Evolutionary conservation across 2,888 invertebrate species (phyloP), one percentile per base, ranked within the genome.

Genomic region (Drosophila barbarae): DNA sequence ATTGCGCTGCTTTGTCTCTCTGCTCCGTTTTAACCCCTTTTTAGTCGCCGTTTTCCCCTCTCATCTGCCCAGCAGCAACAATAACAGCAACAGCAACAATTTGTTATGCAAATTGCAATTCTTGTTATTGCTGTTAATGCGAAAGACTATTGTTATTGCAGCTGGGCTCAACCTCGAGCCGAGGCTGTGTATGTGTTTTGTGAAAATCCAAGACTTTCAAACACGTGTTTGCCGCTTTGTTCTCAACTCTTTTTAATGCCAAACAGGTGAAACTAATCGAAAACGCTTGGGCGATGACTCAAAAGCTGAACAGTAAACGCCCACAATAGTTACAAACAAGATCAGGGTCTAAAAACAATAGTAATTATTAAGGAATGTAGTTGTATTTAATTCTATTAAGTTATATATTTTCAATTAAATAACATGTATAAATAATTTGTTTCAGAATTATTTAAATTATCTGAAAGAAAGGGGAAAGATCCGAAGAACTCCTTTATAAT

Each of bases 31-130:
- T 26, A 50, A 5, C 30, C 69, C 65, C 60, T 65, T 58, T 50
- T 57, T 35, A 41, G 15, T 34, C 46, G 46, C 46, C 13, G 18
- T 18, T 46, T 44, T 44, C 46, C 46, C 21, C 34, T 41, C 39
- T 38, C 47, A 39, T 42, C 21, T 51, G 57, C 18, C 30, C 18
- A 21, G 9, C 30, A 15, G 2, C 21, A 21, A 21, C 12, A 57
- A 55, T 77, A 76, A 70, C 30, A 30, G 8, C 30, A 15, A 5
- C 18, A 21, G 10, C 18, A 57, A 55, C 80, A 76, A 70, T 69
- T 70, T 79, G 82, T 79, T 79, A 82, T 79, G 82, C 79, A 79
- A 82, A 82, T 82, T 68, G 58, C 51, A 49, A 57, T 54, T 59
- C 51, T 71, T 72, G 41, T 70, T 50, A 35, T 51, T 53, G 53